Conservation (phyloP, 2,888 invertebrate species). For the Altica lythri region DNA sequence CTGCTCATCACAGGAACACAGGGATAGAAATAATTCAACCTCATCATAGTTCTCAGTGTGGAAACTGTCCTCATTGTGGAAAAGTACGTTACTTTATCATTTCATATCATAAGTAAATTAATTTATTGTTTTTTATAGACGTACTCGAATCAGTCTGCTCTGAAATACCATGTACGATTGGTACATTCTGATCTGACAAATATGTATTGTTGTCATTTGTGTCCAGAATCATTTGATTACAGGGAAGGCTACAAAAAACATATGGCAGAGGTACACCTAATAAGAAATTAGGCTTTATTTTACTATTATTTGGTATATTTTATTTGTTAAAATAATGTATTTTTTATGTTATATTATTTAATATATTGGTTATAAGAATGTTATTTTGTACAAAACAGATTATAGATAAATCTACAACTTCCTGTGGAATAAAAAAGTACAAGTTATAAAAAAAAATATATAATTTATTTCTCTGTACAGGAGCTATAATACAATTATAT, state of each 20-base stretch:
- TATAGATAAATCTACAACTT: no score
- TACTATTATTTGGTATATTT: background rate
- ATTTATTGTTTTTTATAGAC: constrained; percentile 40
- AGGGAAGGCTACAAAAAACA: constrained; percentile 71
- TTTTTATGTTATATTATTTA: constrained; percentile 25
- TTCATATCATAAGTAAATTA: no score
- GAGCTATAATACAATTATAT: constrained; percentile 23
- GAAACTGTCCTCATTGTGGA: constrained; percentile 71
- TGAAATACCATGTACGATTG: constrained; percentile 65
- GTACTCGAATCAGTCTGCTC: constrained; percentile 71
- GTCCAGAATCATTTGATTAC: constrained; percentile 71
- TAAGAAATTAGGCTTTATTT: constrained; percentile 59
- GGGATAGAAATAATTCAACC: constrained; percentile 42
- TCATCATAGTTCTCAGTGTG: constrained; percentile 60
- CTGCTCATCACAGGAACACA: constrained; percentile 31
- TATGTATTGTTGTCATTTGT: constrained; percentile 70
- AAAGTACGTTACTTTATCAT: constrained; percentile 54
- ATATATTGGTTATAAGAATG: constrained; percentile 18
- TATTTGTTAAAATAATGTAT: constrained; percentile 14
- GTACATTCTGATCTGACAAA: constrained; percentile 73
- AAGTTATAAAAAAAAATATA: constrained; percentile 25
- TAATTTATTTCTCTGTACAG: constrained; percentile 26
- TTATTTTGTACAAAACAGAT: no score
- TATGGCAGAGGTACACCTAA: constrained; percentile 70
- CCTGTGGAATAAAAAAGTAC: background rate